These are phyloP conservation scores for Belgica antarctica DNA, from an alignment of 2,888 invertebrate genomes.

Conservation along the genomic window DNA sequence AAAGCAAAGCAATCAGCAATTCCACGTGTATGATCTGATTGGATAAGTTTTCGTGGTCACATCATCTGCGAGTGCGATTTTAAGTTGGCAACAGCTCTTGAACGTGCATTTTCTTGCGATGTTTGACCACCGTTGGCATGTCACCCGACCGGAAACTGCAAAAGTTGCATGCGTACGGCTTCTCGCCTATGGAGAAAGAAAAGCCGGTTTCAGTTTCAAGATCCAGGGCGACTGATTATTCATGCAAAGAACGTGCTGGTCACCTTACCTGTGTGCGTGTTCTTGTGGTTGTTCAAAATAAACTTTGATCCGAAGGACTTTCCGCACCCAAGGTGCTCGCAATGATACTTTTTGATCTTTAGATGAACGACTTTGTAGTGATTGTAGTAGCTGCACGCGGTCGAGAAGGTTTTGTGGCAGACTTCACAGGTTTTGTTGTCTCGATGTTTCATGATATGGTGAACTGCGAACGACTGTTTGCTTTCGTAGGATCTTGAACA, in stretches of 20 bases:
- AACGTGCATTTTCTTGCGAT: conserved; percentile 10
- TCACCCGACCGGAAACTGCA: conserved; percentile 15
- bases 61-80: too few relatives aligned
- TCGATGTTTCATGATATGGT: neutral
- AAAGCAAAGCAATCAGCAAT: too few relatives aligned
- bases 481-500: neutral
- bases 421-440: neutral
- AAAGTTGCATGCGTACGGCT: neutral
- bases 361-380: neutral
- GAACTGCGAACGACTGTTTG: neutral
- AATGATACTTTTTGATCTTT: conserved; percentile 2
- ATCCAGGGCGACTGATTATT: too few relatives aligned
- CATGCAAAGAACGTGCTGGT: too few relatives aligned
- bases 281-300: neutral
- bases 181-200: neutral
- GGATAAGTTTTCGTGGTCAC: too few relatives aligned
- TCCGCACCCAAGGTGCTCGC: neutral
- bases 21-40: too few relatives aligned
- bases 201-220: too few relatives aligned
- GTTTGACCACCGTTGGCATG: neutral
- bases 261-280: conserved; percentile 3
- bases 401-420: neutral
- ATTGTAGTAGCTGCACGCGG: neutral
- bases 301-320: neutral
- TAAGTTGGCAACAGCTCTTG: too few relatives aligned